A percentile compares a stretch with the other conserved stretches of the same genome.
phyloP scores from a whole-genome alignment of 2,888 invertebrate genomes.

The Anaspis maculata region DNA sequence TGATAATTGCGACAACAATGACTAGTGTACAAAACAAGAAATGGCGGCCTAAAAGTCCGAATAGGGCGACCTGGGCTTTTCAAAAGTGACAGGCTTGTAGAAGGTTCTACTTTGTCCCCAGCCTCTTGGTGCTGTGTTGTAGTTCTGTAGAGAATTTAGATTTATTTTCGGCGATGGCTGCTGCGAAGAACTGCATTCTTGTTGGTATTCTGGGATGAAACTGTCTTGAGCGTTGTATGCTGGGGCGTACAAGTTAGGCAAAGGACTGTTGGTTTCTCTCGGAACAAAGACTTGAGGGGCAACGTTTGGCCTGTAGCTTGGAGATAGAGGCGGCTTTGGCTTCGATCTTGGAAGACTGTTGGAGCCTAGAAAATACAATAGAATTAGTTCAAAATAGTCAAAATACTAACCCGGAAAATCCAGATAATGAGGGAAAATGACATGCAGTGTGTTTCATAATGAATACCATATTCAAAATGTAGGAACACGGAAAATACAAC shows the following conservation, averaged over 20 bases:
- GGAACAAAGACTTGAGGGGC: conserved; percentile 33
- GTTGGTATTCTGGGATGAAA: conserved; percentile 5
- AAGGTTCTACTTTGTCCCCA: conserved; percentile 64
- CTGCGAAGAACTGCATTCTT: conserved; percentile 12
- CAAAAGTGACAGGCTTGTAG: conserved; percentile 67
- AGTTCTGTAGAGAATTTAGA: conserved; percentile 47
- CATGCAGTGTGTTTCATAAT: no score
- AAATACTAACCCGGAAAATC: no score
- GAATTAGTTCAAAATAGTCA: no score
- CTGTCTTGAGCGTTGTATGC: conserved; percentile 20
- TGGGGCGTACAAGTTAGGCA: conserved; percentile 21
- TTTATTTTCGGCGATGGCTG: conserved; percentile 27
- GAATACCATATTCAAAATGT: no score
- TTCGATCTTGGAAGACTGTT: conserved; percentile 30
- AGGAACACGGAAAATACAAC: no score
- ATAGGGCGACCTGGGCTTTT: conserved; percentile 32
- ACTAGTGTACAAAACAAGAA: no score
- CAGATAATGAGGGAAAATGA: no score
- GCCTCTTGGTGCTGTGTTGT: conserved; percentile 77
- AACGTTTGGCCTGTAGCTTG: conserved; percentile 31
- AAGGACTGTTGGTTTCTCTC: conserved; percentile 28
- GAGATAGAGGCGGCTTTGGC: conserved; percentile 26
- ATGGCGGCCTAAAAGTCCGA: background rate
- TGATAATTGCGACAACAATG: no score
- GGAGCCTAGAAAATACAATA: conserved; percentile 19